Conservation (phyloP, 2,888 invertebrate species). For the Apodemia hepburni region DNA sequence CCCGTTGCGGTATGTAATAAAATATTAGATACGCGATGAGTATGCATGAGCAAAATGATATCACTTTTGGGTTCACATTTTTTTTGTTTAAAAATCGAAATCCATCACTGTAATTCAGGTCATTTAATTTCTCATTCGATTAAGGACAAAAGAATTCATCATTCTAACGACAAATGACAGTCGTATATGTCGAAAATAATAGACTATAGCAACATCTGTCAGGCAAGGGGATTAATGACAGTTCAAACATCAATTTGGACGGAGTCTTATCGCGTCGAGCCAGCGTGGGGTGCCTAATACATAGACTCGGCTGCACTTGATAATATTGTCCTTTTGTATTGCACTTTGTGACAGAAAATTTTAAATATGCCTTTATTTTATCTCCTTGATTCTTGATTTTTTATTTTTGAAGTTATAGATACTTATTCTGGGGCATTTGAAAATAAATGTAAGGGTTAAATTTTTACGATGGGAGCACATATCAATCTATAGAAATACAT, state of each 20-base stretch:
- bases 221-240: slow-evolving; percentile 65
- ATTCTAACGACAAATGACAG: slow-evolving; percentile 64
- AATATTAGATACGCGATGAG: too few relatives aligned
- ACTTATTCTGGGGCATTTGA: too few relatives aligned
- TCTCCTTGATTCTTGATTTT: background rate
- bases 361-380: background rate
- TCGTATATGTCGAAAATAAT: slow-evolving; percentile 74
- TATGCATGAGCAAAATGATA: too few relatives aligned
- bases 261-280: slow-evolving; percentile 59
- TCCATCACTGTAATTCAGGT: slow-evolving; percentile 1
- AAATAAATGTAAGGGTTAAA: too few relatives aligned
- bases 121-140: slow-evolving; percentile 17
- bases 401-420: too few relatives aligned
- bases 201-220: slow-evolving; percentile 71
- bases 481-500: too few relatives aligned
- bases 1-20: too few relatives aligned
- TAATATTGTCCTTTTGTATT: slow-evolving; percentile 40
- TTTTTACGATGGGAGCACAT: too few relatives aligned
- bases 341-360: slow-evolving; percentile 13
- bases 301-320: slow-evolving; percentile 47
- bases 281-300: slow-evolving; percentile 55
- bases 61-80: too few relatives aligned
- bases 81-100: background rate
- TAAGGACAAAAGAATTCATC: slow-evolving; percentile 44
- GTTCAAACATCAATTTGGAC: slow-evolving; percentile 74